Conservation (phyloP, 2,888 invertebrate species). For the Eupithecia vulgata region DNA sequence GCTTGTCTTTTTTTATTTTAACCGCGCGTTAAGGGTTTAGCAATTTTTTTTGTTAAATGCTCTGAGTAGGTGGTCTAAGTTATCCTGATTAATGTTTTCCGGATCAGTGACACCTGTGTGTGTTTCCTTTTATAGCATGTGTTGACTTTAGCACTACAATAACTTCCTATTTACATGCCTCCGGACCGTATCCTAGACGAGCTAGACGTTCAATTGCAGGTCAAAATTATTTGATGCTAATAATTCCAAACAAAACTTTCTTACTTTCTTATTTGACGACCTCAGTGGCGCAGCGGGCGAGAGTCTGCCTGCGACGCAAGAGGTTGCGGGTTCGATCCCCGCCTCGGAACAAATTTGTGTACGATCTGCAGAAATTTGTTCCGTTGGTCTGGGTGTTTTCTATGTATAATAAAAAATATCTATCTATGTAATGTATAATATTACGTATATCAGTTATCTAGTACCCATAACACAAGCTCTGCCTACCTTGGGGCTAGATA, state of each 20-base stretch:
- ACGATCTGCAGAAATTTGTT: no score
- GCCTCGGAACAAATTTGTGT: no score
- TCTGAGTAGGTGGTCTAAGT: conserved; percentile 49
- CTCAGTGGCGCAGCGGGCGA: no score
- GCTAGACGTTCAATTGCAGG: neutral
- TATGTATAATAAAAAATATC: no score
- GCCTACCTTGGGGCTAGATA: no score
- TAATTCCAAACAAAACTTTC: neutral
- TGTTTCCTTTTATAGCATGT: conserved; percentile 47
- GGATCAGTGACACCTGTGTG: conserved; percentile 56
- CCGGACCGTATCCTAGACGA: conserved; percentile 20
- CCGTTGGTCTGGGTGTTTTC: no score
- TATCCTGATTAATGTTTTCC: conserved; percentile 58
- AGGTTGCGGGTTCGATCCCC: no score
- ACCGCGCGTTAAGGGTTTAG: conserved; percentile 7
- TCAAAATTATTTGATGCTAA: neutral
- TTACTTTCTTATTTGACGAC: no score
- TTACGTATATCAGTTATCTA: no score
- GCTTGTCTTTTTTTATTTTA: neutral
- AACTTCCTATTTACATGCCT: neutral
- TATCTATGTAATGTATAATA: no score
- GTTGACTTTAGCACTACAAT: conserved; percentile 24
- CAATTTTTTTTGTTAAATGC: conserved; percentile 20
- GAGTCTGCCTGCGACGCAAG: no score
- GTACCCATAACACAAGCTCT: no score